Evolutionary conservation across 2,888 invertebrate genomes (phyloP).

Genomic region (Aquatica leii): DNA sequence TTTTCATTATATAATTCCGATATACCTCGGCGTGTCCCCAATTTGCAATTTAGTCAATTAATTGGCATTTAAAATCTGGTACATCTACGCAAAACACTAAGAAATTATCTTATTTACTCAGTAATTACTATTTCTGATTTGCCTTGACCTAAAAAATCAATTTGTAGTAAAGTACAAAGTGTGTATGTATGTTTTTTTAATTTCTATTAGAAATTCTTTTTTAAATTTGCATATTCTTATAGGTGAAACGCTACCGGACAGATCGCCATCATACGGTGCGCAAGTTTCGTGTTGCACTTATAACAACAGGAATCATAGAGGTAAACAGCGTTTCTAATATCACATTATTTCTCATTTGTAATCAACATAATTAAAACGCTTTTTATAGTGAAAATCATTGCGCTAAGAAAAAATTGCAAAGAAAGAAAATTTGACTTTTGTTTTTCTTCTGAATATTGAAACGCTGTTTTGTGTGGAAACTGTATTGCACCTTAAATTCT

Average conservation of each 20-base stretch:
- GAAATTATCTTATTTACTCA: conserved; percentile 4
- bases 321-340: conserved; percentile 17
- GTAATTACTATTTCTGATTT: conserved; percentile 9
- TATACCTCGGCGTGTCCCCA: conserved; percentile 2
- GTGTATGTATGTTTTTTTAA: background rate
- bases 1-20: conserved; percentile 38
- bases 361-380: background rate
- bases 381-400: background rate
- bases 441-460: background rate
- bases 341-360: background rate
- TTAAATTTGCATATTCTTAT: conserved; percentile 18
- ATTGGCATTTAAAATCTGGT: background rate
- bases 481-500: too few relatives aligned
- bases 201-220: background rate
- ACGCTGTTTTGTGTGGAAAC: background rate
- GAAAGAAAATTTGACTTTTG: too few relatives aligned
- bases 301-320: conserved; percentile 28
- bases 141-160: conserved; percentile 17
- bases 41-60: too few relatives aligned
- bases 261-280: conserved; percentile 26
- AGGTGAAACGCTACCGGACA: conserved; percentile 30
- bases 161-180: background rate
- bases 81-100: background rate
- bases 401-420: too few relatives aligned
- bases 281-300: conserved; percentile 23